phyloP scores from a whole-genome alignment of 2,888 invertebrate genomes.

The Lymantria dispar region DNA sequence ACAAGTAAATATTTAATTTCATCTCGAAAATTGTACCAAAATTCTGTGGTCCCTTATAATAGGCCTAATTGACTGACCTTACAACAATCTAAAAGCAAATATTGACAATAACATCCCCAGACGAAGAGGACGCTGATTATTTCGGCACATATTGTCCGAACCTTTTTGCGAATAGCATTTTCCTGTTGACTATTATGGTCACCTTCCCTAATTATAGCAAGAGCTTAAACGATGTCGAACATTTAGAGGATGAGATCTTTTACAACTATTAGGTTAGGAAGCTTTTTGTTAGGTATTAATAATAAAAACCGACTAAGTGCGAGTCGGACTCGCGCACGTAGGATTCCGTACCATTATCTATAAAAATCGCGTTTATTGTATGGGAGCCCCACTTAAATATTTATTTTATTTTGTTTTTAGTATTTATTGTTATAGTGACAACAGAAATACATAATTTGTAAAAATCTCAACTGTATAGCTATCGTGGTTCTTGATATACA shows the following conservation, averaged over 20 bases:
- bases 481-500: no score
- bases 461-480: no score
- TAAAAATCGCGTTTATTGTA: no score
- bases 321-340: no score
- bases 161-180: conserved; percentile 59
- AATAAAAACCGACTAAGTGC: no score
- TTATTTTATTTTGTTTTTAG: no score
- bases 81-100: conserved; percentile 10
- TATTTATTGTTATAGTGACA: no score
- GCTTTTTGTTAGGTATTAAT: no score
- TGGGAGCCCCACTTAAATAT: no score
- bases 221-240: conserved; percentile 46
- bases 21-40: background rate
- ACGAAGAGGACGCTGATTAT: conserved; percentile 53
- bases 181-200: conserved; percentile 48
- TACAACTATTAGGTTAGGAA: conserved; percentile 7
- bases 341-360: no score
- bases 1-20: no score
- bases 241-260: conserved; percentile 28
- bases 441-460: no score
- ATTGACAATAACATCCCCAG: conserved; percentile 41
- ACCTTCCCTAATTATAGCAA: conserved; percentile 57
- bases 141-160: conserved; percentile 46
- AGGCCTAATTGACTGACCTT: background rate
- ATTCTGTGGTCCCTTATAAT: background rate